Percentiles rank a stretch among this genome's conserved stretches.
Evolutionary conservation across 2,797 vertebrate genomes (phyloP).

Genomic region (Taeniopygia guttata): DNA sequence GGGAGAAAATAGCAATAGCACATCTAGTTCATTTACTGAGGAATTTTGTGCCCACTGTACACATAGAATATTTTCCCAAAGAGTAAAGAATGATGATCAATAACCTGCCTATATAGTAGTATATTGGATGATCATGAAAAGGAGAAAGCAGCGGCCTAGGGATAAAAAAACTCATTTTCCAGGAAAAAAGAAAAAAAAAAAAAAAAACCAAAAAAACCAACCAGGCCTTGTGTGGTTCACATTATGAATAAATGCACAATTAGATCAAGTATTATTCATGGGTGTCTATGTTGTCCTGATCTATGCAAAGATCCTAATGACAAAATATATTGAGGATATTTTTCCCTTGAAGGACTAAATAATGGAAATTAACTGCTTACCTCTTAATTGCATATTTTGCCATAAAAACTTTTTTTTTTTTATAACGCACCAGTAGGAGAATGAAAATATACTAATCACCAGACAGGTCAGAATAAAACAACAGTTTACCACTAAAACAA

Average conservation of each 20-base stretch:
- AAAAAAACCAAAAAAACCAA: not conserved
- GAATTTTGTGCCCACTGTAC: not conserved
- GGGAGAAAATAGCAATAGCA: not conserved
- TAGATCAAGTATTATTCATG: not conserved
- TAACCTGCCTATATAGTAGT: not conserved
- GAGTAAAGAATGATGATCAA: not conserved
- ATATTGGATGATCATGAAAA: not conserved
- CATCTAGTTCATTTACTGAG: not conserved
- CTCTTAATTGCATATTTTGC: not conserved
- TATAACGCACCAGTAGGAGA: not conserved
- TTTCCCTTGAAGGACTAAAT: not conserved
- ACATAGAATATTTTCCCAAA: not conserved
- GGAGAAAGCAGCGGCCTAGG: not conserved
- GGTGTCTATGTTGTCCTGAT: not conserved
- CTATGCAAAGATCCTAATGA: not conserved
- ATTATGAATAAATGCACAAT: not conserved
- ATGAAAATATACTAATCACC: not conserved
- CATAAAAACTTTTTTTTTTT: not conserved
- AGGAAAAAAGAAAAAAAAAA: not conserved
- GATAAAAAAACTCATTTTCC: not conserved
- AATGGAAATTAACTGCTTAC: not conserved
- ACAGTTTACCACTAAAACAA: not conserved
- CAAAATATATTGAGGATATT: not conserved
- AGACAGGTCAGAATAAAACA: not conserved
- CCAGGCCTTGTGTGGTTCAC: not conserved